Evolutionary conservation across 1,140 invertebrate genomes (phyloP), one percentile per base, ranked within the genome.

Genomic region (Drosophila tristis): DNA sequence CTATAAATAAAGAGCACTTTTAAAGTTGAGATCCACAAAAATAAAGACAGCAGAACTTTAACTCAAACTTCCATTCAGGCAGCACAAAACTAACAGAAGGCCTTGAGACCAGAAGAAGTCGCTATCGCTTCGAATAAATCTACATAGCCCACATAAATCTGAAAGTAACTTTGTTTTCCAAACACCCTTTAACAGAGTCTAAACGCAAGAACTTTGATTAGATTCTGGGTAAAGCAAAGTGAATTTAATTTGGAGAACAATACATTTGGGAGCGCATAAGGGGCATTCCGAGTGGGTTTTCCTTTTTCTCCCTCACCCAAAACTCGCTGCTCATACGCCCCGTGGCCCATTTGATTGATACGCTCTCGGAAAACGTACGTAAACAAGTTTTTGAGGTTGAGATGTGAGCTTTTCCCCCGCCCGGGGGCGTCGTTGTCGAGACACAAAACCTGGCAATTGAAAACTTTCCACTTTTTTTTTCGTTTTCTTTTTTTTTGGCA

Each of bases 301-400:
- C 31, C 48, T 43, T 55, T 61, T 48, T 54, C 26, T 50, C 13
- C 31, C 39, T 50, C 44, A 44, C 23, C 45, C 25, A 9, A 13
- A 42, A n/a, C 26, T 51, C 26, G 35, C 55, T 60, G 47, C 45
- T 60, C 49, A 61, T 64, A 77, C 67, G 60, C 63, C 56, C 56
- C 56, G 63, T 74, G 63, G 64, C 79, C 50, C 71, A 63, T 50
- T 84, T 75, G 80, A 84, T 84, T 84, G 74, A 84, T 78, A 77
- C 71, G 59, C 50, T 65, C 70, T 74, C 58, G 20, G 57, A 49
- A 43, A 55, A 16, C 44, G 42, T 57, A 75, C 66, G 71, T 56
- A 75, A 80, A 74, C 76, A 75, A 67, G 59, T 65, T 48, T 11
- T 20, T 25, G n/a, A 48, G 49, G 4, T 47, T 47, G 47, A 64